phyloP scores from a whole-genome alignment of 1,140 invertebrate species.

The Holcopasites calliopsidis region DNA sequence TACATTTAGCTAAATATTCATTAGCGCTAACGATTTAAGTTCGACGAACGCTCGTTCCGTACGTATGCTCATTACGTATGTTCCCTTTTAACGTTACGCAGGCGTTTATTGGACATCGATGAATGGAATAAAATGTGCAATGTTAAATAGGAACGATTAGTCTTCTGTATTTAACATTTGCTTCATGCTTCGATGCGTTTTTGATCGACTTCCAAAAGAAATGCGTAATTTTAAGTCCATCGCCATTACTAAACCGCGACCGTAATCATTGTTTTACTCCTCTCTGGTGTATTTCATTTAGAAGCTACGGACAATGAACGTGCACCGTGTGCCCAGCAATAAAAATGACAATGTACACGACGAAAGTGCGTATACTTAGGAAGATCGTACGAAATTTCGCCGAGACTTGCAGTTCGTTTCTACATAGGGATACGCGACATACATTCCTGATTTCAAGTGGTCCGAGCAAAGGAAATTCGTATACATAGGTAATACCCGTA shows the following conservation, averaged over 20 bases:
- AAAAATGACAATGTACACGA: background rate
- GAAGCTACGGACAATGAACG: background rate
- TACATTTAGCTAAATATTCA: too few species aligned
- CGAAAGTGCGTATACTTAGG: background rate
- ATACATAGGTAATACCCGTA: background rate
- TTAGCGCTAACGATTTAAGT: conserved; percentile 1
- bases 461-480: background rate
- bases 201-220: background rate
- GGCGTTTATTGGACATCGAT: background rate
- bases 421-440: background rate
- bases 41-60: background rate
- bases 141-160: background rate
- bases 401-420: background rate
- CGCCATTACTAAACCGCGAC: background rate
- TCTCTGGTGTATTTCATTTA: conserved; percentile 10
- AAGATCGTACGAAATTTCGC: background rate
- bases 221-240: background rate
- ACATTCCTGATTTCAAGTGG: conserved; percentile 22
- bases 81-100: background rate
- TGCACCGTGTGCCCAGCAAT: background rate
- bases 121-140: background rate
- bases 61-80: background rate
- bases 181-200: too few species aligned
- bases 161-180: background rate
- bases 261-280: conserved; percentile 4